Base-by-base conservation (phyloP, 2,888 invertebrate genomes). In the Leptopilina drosophilae region DNA sequence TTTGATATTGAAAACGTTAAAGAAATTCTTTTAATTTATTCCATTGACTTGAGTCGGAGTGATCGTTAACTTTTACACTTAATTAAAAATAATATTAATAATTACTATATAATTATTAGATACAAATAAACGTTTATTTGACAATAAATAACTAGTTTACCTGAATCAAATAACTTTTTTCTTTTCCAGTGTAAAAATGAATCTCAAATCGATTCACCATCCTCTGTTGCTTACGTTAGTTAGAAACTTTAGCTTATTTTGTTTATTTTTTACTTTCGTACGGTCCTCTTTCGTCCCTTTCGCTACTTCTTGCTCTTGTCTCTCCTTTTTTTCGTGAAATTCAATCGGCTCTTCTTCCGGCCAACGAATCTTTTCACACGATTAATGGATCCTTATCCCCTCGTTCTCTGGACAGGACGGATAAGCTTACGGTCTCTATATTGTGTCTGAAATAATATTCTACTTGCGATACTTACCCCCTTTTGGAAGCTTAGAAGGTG, bases 331-430 rank as follows among this genome's bases (percentile, higher is more conserved):
- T 15, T 14, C 20, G 42, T 64, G 78, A 73, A 78, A 78, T 76
- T 76, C 76, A 78, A 78, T 78, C 76, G 42, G 42, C 33, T 62
- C 59, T 53, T 65, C 59, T 53, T 69, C 64, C 62, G 64, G 59
- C 64, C 33, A n/a, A 53, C 40, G 73, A 75, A 65, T 78, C 64
- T 73, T 64, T 65, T 56, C 40, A 53, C 77, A 42, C 73, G 73
- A 73, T 73, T 40, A 73, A 33, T 53, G 56, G 56, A 73, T 59
- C 56, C 33, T 73, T 40, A 40, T 56, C 6, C 73, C 40, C 56
- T 53, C n/a, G 12, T 26, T 73, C 56, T 73, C 56, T 59, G 40
- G 0, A 40, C 14, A 73, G 53, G 40, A 40, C n/a, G 73, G 73
- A 73, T 73, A 59, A 56, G 56, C 40, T 59, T 73, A 73, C 73